phyloP scores from a whole-genome alignment of 2,888 invertebrate genomes.

The Lissonota sp. region DNA sequence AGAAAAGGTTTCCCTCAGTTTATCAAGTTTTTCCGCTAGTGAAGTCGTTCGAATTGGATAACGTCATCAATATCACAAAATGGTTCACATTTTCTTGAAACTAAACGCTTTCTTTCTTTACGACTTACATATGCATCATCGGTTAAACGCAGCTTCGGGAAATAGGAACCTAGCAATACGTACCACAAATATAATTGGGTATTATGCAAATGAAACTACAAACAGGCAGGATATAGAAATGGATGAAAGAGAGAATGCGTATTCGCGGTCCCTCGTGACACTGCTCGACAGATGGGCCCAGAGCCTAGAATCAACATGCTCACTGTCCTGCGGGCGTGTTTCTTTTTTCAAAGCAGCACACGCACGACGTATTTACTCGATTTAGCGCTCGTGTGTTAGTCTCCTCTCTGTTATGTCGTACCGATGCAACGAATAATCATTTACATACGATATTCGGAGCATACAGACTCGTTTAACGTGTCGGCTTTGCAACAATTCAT shows the following conservation, averaged over 20 bases:
- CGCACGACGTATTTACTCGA: conserved; percentile 32
- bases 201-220: conserved; percentile 72
- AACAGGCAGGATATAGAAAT: conserved; percentile 37
- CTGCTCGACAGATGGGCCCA: conserved; percentile 71
- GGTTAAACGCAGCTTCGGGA: not conserved
- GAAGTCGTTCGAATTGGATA: no score
- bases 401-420: conserved; percentile 5
- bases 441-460: conserved; percentile 44
- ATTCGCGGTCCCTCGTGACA: conserved; percentile 50
- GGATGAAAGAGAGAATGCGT: conserved; percentile 40
- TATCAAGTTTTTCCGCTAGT: no score
- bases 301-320: conserved; percentile 32
- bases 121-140: not conserved
- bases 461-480: conserved; percentile 63
- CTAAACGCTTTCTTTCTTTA: no score
- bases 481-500: conserved; percentile 63
- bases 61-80: no score
- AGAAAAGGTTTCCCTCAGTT: no score
- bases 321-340: conserved; percentile 35
- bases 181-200: conserved; percentile 73
- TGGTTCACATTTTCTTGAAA: no score
- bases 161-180: not conserved
- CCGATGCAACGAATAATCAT: conserved; percentile 38
- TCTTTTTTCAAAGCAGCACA: conserved; percentile 25
- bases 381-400: not conserved